Base-by-base conservation (phyloP, 2,113 vertebrate genomes). In the Centropristis striata region DNA sequence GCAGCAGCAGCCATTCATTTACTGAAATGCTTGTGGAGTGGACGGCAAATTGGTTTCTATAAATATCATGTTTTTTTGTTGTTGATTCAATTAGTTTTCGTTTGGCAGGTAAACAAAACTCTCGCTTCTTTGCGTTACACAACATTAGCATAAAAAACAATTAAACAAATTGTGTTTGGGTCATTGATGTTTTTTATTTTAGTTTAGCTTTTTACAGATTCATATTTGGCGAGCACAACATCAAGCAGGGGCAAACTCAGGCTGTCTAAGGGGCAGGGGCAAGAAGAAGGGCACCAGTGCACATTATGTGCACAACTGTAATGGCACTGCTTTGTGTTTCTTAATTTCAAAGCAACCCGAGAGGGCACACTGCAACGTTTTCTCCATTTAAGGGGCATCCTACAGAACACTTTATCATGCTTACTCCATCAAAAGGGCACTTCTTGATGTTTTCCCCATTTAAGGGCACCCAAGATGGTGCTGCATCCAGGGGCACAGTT, bases 11-110 rank as follows among this genome's bases (percentile, higher is more conserved):
- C 12, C 20, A 61, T 57, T 86, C 65, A 83, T 74, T 85, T 68
- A 59, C 37, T 25, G 37, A 78, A 53, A 70, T 74, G 61, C 78
- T 83, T 60, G 57, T 66, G 27, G 32, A 73, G 80, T 63, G 41
- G 50, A 14, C 70, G 32, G 80, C 46, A 88, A 89, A 92, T 89
- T 81, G 74, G 32, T 88, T 88, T 83, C 89, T 88, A 82, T 84
- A 86, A 91, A 90, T 86, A 87, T 67, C n/a, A 14, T 21, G 12
- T 63, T 78, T 72, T 54, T 13, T 59, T 71, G n/a, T n/a, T n/a
- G n/a, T 67, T 32, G 28, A 47, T 81, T 86, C 71, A 55, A 61
- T 85, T 82, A 78, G 55, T 68, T 71, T 79, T 85, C 64, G 76
- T 89, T 89, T 72, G 53, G 69, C 81, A 86, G 71, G 82, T 79